Base-by-base conservation (phyloP, 1,140 invertebrate genomes). In the Acarapis woodi region DNA sequence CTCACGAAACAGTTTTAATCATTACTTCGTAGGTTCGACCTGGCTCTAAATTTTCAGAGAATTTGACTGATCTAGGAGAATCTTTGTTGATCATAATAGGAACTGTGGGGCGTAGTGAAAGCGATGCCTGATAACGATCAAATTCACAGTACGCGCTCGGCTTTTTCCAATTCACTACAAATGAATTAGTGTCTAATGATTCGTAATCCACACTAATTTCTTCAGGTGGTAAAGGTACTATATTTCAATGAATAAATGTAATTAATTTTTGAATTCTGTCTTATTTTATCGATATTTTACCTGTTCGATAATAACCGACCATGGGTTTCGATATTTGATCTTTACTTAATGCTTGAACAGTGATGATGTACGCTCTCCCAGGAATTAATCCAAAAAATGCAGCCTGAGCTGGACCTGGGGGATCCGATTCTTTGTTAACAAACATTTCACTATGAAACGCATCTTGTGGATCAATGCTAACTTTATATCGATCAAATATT, bases 1-100 rank as follows among this genome's bases (percentile, higher is more conserved):
- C n/a, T n/a, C 77, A 79, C 5, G 76, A 80, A 30, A 83, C 72
- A 2, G 79, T 82, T 59, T 88, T 87, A 1, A 85, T 76, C 37
- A 76, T 65, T 28, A 85, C 73, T 53, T 74, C 70, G 54, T 82
- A 83, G 1, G 73, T 79, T 52, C 67, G 68, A 25, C 80, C 80
- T 0, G 80, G 74, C 49, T 83, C 75, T 26, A 82, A 58, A 18
- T 43, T 46, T 41, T 80, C 74, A 34, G 69, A 68, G 55, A 83
- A 82, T 41, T 70, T 64, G 49, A 65, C 70, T 42, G 54, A 58
- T 3, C 65, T 64, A n/a, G 64, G 58, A 18, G 49, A 47, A 35
- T 76, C 71, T 43, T 68, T 65, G 34, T 60, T 56, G 26, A 67
- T 64, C 10, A 42, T 67, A 12, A 76, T 62, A 14, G 67, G 67